These are phyloP conservation scores for Zaprionus ghesquierei DNA, from an alignment of 1,140 invertebrate species.

Conservation along the genomic window DNA sequence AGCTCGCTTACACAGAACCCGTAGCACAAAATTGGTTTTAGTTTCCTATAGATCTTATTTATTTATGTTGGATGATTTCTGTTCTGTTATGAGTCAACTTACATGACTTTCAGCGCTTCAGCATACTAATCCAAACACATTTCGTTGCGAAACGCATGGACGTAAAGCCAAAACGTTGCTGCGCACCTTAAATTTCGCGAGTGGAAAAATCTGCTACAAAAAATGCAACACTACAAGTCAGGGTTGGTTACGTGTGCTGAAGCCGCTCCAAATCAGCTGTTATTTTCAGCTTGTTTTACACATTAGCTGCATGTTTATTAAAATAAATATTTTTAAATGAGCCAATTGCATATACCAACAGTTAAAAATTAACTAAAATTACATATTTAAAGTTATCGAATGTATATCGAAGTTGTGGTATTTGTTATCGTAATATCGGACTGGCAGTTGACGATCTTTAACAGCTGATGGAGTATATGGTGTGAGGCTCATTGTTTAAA, in stretches of 20 bases:
- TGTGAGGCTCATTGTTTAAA: background rate
- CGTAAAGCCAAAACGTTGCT: slow-evolving; percentile 42
- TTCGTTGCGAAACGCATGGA: slow-evolving; percentile 39
- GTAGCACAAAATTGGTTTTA: slow-evolving; percentile 22
- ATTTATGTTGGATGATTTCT: slow-evolving; percentile 1
- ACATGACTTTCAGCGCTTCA: slow-evolving; percentile 40
- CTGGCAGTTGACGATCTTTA: background rate
- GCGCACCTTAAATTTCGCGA: slow-evolving; percentile 42
- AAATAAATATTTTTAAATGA: background rate
- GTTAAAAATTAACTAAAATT: background rate
- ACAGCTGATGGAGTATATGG: slow-evolving; percentile 10
- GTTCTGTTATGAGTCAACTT: slow-evolving; percentile 28
- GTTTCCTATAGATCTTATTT: slow-evolving; percentile 17
- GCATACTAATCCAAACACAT: slow-evolving; percentile 32
- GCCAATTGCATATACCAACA: background rate
- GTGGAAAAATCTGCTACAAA: slow-evolving; percentile 39
- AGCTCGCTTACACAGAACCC: slow-evolving; percentile 33
- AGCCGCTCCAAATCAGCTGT: slow-evolving; percentile 16
- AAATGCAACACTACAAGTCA: slow-evolving; percentile 46
- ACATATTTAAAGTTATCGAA: slow-evolving; percentile 9
- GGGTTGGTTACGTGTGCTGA: slow-evolving; percentile 13
- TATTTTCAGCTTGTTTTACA: background rate
- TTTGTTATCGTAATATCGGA: slow-evolving; percentile 8
- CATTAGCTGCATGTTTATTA: background rate
- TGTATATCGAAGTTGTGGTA: background rate